Base-by-base conservation (phyloP, 2,113 vertebrate genomes). In the Engystomops pustulosus region DNA sequence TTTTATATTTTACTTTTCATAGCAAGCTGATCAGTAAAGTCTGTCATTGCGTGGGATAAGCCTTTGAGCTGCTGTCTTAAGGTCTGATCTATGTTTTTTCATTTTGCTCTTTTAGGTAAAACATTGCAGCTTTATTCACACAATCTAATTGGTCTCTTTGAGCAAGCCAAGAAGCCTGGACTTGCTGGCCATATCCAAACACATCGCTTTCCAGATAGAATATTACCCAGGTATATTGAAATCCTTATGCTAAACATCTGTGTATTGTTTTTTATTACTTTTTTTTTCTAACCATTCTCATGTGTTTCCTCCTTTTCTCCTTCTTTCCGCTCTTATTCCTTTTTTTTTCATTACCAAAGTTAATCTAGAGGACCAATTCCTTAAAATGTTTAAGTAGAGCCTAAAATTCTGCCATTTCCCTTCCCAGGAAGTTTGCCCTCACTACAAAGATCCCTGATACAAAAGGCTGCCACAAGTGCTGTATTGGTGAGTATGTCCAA, bases 401-500 rank as follows among this genome's bases (percentile, higher is more conserved):
- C 15, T 65, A 65, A 32, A 32, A 32, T 65, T 65, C 18, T 60
- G 3, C 25, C 10, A 65, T 65, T 67, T 90, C 32, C 89, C 72
- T 23, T 93, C 94, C 83, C 92, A 99, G 98, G 93, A 98, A 97
- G 80, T 99, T 99, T 80, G 96, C 98, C 88, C 91, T 99, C 91
- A 98, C 98, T 0, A 96, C 97, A 62, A 99, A 99, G 91, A 99
- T 99, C 90, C 98, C 97, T 0, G 98, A 99, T 88, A 99, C 98
- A 86, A 99, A 99, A 93, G 96, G 98, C 86, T 99, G 98, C 88
- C 98, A 99, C 91, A 99, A 98, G 91, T 99, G 98, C 91, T 99
- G 98, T 88, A 99, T 99, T 86, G 98, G 98, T 99, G 87, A 95
- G 96, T 91, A 83, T 62, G n/a, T 58, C 15, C 72, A 36, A 5